Conservation (phyloP, 2,888 invertebrate species). For the Andrena fulva region DNA sequence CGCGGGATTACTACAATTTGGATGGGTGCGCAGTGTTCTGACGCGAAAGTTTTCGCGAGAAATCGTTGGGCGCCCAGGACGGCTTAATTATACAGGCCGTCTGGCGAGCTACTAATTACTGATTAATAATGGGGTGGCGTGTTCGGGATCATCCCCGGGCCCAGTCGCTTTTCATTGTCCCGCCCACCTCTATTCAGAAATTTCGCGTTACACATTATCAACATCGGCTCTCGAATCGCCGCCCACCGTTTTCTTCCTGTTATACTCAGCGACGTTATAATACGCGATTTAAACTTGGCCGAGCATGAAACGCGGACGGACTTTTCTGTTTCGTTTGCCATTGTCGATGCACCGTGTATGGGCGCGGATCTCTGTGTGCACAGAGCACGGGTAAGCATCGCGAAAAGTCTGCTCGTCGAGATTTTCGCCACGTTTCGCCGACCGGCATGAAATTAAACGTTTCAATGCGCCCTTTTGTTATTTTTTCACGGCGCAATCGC, state of each 20-base stretch:
- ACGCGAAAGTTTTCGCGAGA: slow-evolving; percentile 28
- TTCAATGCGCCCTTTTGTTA: not conserved
- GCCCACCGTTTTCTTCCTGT: slow-evolving; percentile 2
- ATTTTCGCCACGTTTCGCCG: not conserved
- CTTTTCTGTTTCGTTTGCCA: not conserved
- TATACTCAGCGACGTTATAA: not conserved
- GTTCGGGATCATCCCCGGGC: not conserved
- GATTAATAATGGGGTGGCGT: slow-evolving; percentile 53
- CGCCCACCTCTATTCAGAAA: not conserved
- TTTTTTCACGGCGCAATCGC: not conserved
- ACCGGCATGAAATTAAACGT: not conserved
- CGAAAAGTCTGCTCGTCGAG: slow-evolving; percentile 25
- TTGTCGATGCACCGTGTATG: slow-evolving; percentile 1
- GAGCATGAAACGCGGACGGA: not conserved
- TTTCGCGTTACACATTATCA: slow-evolving; percentile 21
- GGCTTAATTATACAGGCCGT: slow-evolving; percentile 60
- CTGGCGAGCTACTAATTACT: slow-evolving; percentile 57
- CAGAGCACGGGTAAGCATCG: not conserved
- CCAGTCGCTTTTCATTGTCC: slow-evolving; percentile 2
- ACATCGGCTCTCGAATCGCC: not conserved
- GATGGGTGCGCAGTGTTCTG: not conserved
- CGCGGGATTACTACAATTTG: slow-evolving; percentile 4
- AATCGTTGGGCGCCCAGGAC: slow-evolving; percentile 32
- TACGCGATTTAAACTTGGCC: slow-evolving; percentile 11
- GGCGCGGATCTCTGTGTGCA: not conserved